Percentiles rank a stretch among this genome's conserved stretches.
Conservation (phyloP, 2,888 invertebrate species). For the Eupithecia dodoneata region DNA sequence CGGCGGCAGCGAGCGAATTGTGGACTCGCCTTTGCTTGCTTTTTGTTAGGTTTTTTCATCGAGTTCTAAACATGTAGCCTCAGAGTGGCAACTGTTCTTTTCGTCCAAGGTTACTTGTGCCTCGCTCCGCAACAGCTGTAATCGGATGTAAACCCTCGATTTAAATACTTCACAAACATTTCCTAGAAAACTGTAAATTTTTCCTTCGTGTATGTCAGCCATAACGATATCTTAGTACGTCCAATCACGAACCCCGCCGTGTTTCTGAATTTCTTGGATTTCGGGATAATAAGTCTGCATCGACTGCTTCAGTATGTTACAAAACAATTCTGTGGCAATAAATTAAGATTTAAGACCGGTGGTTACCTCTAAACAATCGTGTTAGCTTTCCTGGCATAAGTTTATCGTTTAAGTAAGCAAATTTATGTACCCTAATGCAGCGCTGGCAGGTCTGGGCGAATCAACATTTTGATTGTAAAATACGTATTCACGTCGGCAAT, state of each 20-base stretch:
- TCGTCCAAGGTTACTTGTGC: slow-evolving; percentile 71
- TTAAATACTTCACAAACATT: slow-evolving; percentile 57
- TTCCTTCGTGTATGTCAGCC: slow-evolving; percentile 72
- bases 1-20: slow-evolving; percentile 61
- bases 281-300: slow-evolving; percentile 44
- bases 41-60: slow-evolving; percentile 74
- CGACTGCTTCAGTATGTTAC: slow-evolving; percentile 46
- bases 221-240: slow-evolving; percentile 71
- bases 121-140: slow-evolving; percentile 42
- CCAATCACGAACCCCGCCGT: slow-evolving; percentile 69
- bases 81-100: slow-evolving; percentile 70
- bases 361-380: slow-evolving; percentile 67
- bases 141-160: slow-evolving; percentile 46
- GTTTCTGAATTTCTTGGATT: slow-evolving; percentile 58
- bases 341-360: slow-evolving; percentile 68
- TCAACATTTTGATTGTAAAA: slow-evolving; percentile 79
- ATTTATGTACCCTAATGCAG: slow-evolving; percentile 77
- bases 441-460: slow-evolving; percentile 75
- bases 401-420: slow-evolving; percentile 75
- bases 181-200: slow-evolving; percentile 72
- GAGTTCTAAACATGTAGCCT: slow-evolving; percentile 59
- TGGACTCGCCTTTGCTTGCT: slow-evolving; percentile 64
- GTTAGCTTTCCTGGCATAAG: slow-evolving; percentile 66
- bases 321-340: slow-evolving; percentile 58
- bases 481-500: slow-evolving; percentile 75